phyloP scores from a whole-genome alignment of 92 coral and sea anemone species.

The Zoanthus gigantus region DNA sequence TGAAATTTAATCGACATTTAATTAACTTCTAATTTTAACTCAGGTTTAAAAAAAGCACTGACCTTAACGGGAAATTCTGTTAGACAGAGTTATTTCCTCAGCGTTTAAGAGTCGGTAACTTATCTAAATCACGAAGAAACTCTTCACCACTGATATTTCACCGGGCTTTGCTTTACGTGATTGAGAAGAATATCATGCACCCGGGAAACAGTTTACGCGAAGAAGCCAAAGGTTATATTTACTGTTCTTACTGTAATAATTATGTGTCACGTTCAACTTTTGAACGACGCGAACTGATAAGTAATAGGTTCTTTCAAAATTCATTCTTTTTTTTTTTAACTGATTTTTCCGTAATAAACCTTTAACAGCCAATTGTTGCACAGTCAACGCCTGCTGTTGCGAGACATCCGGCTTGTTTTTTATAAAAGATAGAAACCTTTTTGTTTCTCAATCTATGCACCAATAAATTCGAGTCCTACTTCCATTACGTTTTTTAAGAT shows the following conservation, averaged over 20 bases:
- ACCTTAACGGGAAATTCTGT: conserved; percentile 15
- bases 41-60: conserved; percentile 7
- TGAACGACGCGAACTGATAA: conserved; percentile 22
- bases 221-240: conserved; percentile 22
- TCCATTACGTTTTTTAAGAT: background rate
- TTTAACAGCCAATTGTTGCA: conserved; percentile 7
- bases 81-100: conserved; percentile 17
- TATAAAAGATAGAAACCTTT: no score
- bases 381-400: conserved; percentile 15
- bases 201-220: conserved; percentile 12
- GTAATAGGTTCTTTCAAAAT: conserved; percentile 7
- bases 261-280: conserved; percentile 41
- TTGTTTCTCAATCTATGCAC: background rate
- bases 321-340: background rate
- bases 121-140: conserved; percentile 13
- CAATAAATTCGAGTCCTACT: background rate
- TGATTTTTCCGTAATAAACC: conserved; percentile 22
- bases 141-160: conserved; percentile 6
- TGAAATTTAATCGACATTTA: conserved; percentile 28
- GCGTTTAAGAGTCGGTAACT: conserved; percentile 13
- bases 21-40: conserved; percentile 5
- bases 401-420: background rate
- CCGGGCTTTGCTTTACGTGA: conserved; percentile 20
- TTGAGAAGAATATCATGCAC: background rate
- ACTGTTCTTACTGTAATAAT: conserved; percentile 27